These are phyloP conservation scores for Lepetodrilus schrolli DNA, from an alignment of 2,888 invertebrate species.

Conservation along the genomic window DNA sequence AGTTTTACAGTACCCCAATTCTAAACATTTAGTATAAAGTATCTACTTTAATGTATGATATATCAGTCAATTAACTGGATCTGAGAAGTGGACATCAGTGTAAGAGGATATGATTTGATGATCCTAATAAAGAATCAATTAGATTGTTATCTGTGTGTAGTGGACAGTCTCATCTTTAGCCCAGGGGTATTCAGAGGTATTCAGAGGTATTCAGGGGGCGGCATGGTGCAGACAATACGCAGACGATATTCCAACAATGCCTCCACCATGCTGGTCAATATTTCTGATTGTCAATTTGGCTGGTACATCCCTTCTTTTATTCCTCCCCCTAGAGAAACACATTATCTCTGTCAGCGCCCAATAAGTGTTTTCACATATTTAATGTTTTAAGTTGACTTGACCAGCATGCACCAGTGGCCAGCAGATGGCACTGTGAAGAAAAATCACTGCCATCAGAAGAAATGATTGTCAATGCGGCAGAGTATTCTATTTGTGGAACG, in stretches of 20 bases:
- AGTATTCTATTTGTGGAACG: neutral
- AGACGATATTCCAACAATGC: conserved; percentile 1
- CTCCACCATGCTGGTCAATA: conserved; percentile 11
- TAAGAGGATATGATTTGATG: neutral
- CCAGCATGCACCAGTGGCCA: neutral
- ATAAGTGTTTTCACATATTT: conserved; percentile 25
- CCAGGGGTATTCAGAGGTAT: neutral
- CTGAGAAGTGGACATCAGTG: no score
- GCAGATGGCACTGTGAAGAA: conserved; percentile 6
- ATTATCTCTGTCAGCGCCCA: conserved; percentile 3
- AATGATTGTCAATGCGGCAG: neutral
- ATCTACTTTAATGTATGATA: no score
- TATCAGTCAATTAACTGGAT: no score
- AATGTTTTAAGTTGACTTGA: conserved; percentile 18
- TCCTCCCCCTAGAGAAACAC: neutral
- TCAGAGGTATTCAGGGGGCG: neutral
- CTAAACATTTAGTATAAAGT: no score
- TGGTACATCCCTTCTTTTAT: neutral
- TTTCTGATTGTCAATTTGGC: neutral
- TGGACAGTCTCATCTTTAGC: neutral
- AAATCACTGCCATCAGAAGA: neutral
- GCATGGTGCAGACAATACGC: neutral
- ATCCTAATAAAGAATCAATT: neutral
- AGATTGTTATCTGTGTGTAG: neutral
- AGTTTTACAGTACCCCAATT: no score